Conservation (phyloP, 2,113 vertebrate species). For the Capricornis sumatraensis region DNA sequence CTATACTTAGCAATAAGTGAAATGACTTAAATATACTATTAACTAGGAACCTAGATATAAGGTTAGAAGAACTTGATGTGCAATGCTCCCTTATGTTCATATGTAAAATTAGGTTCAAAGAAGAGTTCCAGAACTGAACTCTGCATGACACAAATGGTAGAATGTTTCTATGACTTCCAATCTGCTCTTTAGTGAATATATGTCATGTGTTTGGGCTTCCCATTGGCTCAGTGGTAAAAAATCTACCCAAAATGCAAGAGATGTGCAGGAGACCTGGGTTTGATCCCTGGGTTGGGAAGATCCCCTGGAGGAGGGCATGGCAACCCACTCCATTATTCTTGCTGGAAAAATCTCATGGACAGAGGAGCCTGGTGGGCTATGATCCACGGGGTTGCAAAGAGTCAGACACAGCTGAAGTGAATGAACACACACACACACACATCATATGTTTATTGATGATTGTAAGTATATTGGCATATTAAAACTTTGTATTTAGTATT, state of each 20-base stretch:
- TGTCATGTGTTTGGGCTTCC: slow-evolving; percentile 28
- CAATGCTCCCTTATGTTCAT: neutral
- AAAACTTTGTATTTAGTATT: slow-evolving; percentile 49
- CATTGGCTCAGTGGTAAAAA: neutral
- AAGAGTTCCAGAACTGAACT: slow-evolving; percentile 42
- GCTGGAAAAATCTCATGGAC: neutral
- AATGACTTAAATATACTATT: neutral
- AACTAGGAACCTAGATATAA: neutral
- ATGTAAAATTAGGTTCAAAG: slow-evolving; percentile 60
- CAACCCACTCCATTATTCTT: neutral
- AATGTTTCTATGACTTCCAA: slow-evolving; percentile 58
- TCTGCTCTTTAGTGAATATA: slow-evolving; percentile 57
- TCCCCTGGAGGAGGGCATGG: neutral
- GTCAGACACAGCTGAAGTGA: neutral
- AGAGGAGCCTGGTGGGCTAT: neutral
- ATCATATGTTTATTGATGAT: slow-evolving; percentile 70
- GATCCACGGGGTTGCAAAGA: neutral
- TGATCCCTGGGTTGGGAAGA: neutral
- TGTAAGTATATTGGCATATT: slow-evolving; percentile 38
- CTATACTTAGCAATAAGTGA: neutral
- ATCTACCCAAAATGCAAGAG: neutral
- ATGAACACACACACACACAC: neutral
- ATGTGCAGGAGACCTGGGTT: neutral
- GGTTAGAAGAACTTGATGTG: neutral
- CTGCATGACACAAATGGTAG: slow-evolving; percentile 59